These are phyloP conservation scores for Balearica regulorum DNA, from an alignment of 2,797 vertebrate species.

Conservation along the genomic window DNA sequence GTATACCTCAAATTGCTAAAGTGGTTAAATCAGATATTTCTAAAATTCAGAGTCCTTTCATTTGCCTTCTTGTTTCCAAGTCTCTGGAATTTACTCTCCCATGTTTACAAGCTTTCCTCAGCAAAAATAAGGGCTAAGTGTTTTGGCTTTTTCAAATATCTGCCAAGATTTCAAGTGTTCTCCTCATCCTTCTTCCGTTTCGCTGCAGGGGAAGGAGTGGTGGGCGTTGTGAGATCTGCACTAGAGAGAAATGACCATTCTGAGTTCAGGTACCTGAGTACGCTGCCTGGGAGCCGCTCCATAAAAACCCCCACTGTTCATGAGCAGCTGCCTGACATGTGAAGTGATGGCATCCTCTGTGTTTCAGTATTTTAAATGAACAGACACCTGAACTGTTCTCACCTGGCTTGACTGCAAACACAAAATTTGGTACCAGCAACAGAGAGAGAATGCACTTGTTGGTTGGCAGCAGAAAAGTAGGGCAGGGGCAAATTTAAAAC, in stretches of 20 bases:
- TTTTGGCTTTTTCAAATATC: background rate
- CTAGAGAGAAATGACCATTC: background rate
- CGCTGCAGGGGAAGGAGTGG: background rate
- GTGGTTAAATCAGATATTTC: background rate
- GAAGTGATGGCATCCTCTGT: background rate
- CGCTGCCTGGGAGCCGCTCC: accelerated
- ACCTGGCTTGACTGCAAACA: background rate
- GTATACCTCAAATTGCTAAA: background rate
- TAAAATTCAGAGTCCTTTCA: background rate
- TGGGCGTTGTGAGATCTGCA: accelerated
- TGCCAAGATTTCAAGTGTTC: background rate
- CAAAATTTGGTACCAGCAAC: background rate
- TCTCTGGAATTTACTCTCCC: background rate
- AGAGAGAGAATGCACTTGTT: background rate
- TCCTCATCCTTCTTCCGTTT: background rate
- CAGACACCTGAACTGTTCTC: background rate
- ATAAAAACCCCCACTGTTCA: background rate
- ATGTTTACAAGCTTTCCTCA: background rate
- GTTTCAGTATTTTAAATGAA: background rate
- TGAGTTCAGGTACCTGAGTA: background rate
- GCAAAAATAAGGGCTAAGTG: background rate
- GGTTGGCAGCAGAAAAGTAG: background rate
- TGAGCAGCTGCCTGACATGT: background rate
- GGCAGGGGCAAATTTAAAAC: background rate
- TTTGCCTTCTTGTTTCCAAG: background rate